Conservation (phyloP, 1,140 invertebrate species). For the Aleiodes sp. region DNA sequence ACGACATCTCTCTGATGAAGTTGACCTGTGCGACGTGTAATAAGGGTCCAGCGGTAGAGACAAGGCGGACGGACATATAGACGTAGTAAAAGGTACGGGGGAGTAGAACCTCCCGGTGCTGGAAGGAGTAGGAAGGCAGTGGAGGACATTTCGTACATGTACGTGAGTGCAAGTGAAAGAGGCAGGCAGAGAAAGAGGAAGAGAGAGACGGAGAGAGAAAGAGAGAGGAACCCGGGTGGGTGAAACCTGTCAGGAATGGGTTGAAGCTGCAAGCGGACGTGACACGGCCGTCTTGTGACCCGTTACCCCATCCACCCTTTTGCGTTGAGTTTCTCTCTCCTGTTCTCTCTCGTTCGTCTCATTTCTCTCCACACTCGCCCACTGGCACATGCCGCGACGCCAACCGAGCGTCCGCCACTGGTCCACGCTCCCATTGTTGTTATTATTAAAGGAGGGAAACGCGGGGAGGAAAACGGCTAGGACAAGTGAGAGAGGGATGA, state of each 20-base stretch:
- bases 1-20: slow-evolving; percentile 60
- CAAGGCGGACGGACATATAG: slow-evolving; percentile 35
- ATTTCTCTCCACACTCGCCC: slow-evolving; percentile 20
- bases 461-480: slow-evolving; percentile 31
- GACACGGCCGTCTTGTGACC: slow-evolving; percentile 63
- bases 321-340: slow-evolving; percentile 30
- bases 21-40: slow-evolving; percentile 63
- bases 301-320: slow-evolving; percentile 44
- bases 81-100: slow-evolving; percentile 19
- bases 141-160: slow-evolving; percentile 52
- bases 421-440: slow-evolving; percentile 61
- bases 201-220: slow-evolving; percentile 15
- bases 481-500: slow-evolving; percentile 53
- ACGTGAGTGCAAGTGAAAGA: slow-evolving; percentile 48
- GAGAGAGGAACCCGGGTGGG: background rate
- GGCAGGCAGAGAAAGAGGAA: slow-evolving; percentile 22
- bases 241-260: slow-evolving; percentile 42
- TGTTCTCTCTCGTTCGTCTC: slow-evolving; percentile 36
- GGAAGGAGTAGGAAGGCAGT: slow-evolving; percentile 40
- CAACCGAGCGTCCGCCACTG: slow-evolving; percentile 54
- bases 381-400: slow-evolving; percentile 49
- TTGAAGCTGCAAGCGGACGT: slow-evolving; percentile 60
- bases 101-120: slow-evolving; percentile 24
- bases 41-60: slow-evolving; percentile 55
- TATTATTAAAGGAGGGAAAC: slow-evolving; percentile 63